A percentile compares a stretch with the other conserved stretches of the same genome.
These are phyloP conservation scores for Aphrophora alni DNA, from an alignment of 2,888 invertebrate species.

Conservation along the genomic window DNA sequence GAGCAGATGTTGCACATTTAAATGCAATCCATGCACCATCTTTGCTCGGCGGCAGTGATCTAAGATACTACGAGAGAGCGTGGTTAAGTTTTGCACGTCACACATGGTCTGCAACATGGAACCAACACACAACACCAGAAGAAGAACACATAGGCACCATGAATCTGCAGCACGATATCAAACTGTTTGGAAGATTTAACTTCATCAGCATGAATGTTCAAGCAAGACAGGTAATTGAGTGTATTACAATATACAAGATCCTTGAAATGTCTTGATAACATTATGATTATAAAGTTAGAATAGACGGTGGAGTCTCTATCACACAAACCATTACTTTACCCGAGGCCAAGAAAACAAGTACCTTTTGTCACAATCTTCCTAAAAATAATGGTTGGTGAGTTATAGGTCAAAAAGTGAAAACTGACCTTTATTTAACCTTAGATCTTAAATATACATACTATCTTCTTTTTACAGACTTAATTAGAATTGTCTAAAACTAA, in stretches of 20 bases:
- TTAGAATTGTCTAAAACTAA: no score
- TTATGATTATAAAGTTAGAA: no score
- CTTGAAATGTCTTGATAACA: no score
- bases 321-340: no score
- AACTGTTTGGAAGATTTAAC: conserved; percentile 64
- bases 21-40: conserved; percentile 73
- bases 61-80: conserved; percentile 55
- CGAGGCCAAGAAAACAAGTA: no score
- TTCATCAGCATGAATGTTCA: conserved; percentile 66
- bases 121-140: conserved; percentile 57
- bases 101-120: conserved; percentile 69
- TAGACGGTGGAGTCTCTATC: no score
- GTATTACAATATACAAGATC: not conserved
- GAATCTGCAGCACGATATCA: conserved; percentile 67
- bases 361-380: no score
- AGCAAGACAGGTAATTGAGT: conserved; percentile 66
- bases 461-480: no score
- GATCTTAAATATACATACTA: no score
- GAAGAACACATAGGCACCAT: conserved; percentile 69
- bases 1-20: conserved; percentile 84
- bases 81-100: conserved; percentile 62
- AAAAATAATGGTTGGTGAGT: no score
- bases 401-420: no score
- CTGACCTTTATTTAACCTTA: no score
- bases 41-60: conserved; percentile 61